Evolutionary conservation across 2,797 vertebrate species (phyloP).

Genomic region (Coluber constrictor): DNA sequence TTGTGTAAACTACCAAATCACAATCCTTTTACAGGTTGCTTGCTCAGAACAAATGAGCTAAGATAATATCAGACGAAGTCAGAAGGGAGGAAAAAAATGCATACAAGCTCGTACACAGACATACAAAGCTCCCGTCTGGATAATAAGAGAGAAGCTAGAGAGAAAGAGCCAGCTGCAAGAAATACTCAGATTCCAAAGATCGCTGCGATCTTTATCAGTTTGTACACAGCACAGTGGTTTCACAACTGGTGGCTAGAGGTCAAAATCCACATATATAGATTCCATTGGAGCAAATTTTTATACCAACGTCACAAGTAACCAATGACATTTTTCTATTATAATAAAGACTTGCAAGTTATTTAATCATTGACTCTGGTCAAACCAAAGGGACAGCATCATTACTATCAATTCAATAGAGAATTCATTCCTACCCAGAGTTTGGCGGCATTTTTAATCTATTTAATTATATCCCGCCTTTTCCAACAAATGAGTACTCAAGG

Average conservation of each 20-base stretch:
- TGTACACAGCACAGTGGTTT: not conserved
- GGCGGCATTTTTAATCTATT: not conserved
- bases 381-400: not conserved
- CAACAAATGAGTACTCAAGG: not conserved
- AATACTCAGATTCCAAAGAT: not conserved
- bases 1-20: constrained; percentile 21
- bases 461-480: not conserved
- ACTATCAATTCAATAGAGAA: not conserved
- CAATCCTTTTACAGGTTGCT: not conserved
- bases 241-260: not conserved
- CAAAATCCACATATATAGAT: not conserved
- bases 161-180: constrained; percentile 51
- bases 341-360: not conserved
- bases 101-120: not conserved
- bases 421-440: not conserved
- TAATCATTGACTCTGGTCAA: not conserved
- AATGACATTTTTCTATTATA: not conserved
- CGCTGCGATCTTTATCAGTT: not conserved
- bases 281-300: not conserved
- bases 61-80: not conserved
- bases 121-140: not conserved
- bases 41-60: constrained; percentile 45
- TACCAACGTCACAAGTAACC: not conserved
- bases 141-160: constrained; percentile 37
- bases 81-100: not conserved